Percentiles rank a stretch among this genome's conserved stretches.
Conservation (phyloP, 2,113 vertebrate species). For the cattle (Bos taurus) region ARS-UCD2.0 NC_037342.1:73174001-73174500, state of each 20-base stretch:
- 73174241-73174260: not conserved
- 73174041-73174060: not conserved
- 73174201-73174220: not conserved
- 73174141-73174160: not conserved
- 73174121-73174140: not conserved
- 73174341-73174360: not conserved
- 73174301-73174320: not conserved
- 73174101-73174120: not conserved
- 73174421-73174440: not conserved
- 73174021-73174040: not conserved
- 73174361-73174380: not conserved
- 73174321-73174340: fast-evolving
- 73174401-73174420: not conserved
- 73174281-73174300: not conserved
- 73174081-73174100: not conserved
- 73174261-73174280: not conserved
- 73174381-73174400: not conserved
- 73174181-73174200: not conserved
- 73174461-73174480: not conserved
- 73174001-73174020: not conserved
- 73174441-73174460: not conserved
- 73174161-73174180: not conserved
- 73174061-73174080: not conserved
- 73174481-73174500: not conserved
- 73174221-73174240: not conserved